Evolutionary conservation across 2,888 invertebrate species (phyloP).

Genomic region (Xanthostigma xanthostigma): DNA sequence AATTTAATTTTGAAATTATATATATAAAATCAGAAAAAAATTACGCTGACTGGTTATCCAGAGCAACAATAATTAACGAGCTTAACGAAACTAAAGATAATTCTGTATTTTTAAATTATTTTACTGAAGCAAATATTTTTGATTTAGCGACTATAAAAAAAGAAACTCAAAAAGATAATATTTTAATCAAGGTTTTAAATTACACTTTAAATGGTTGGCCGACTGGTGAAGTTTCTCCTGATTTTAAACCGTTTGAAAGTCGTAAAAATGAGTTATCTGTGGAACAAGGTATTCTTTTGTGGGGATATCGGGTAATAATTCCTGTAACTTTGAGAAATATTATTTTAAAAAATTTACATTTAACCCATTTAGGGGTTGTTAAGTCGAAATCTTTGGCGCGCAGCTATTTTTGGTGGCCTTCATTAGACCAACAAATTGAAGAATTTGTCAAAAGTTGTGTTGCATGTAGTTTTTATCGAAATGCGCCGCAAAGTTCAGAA

Average conservation of each 20-base stretch:
- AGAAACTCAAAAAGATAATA: neutral
- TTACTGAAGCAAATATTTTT: neutral
- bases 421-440: neutral
- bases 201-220: too few relatives aligned
- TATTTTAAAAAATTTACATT: neutral
- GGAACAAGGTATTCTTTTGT: neutral
- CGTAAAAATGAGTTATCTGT: neutral
- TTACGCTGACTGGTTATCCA: constrained; percentile 13
- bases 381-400: neutral
- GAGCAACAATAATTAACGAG: constrained; percentile 6
- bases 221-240: too few relatives aligned
- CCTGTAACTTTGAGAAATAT: neutral
- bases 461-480: neutral
- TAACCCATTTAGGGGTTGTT: neutral
- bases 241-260: too few relatives aligned
- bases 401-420: neutral
- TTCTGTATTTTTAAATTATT: neutral
- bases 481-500: neutral
- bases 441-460: neutral
- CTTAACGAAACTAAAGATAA: neutral
- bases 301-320: neutral
- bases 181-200: neutral
- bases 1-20: constrained; percentile 10
- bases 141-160: neutral
- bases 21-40: constrained; percentile 10